Conservation (phyloP, 2,888 invertebrate genomes). For the Temnothorax unifasciatus region DNA sequence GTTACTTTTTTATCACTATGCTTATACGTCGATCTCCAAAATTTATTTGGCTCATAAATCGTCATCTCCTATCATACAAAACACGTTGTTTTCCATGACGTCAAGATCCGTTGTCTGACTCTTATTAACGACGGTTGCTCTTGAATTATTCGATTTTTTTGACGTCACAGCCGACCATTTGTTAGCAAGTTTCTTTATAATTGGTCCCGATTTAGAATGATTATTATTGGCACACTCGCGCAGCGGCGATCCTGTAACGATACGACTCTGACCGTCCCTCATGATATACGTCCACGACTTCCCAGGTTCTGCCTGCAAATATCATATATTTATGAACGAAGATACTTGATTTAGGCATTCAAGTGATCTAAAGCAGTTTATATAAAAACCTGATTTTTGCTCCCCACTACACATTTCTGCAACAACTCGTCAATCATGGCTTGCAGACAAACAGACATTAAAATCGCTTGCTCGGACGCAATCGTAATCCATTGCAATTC, state of each 20-base stretch:
- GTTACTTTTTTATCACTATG: slow-evolving; percentile 11
- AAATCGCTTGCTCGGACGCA: slow-evolving; percentile 95
- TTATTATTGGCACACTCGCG: slow-evolving; percentile 87
- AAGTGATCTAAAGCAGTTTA: slow-evolving; percentile 22
- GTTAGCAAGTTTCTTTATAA: slow-evolving; percentile 92
- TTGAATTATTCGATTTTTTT: slow-evolving; percentile 87
- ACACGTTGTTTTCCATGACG: slow-evolving; percentile 96
- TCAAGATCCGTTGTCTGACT: slow-evolving; percentile 86
- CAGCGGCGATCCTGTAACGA: slow-evolving; percentile 88
- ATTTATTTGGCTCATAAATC: slow-evolving; percentile 89
- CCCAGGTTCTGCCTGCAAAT: slow-evolving; percentile 81
- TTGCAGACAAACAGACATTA: slow-evolving; percentile 98
- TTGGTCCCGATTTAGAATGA: slow-evolving; percentile 87
- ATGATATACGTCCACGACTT: slow-evolving; percentile 91
- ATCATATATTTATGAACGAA: neutral
- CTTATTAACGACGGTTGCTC: slow-evolving; percentile 64
- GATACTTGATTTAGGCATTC: slow-evolving; percentile 9
- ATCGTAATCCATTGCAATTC: slow-evolving; percentile 97
- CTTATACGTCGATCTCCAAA: neutral
- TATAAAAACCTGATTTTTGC: slow-evolving; percentile 85
- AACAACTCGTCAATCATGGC: slow-evolving; percentile 98
- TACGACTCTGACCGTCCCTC: slow-evolving; percentile 91
- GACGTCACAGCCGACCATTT: slow-evolving; percentile 91
- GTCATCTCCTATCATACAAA: slow-evolving; percentile 98
- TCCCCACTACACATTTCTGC: slow-evolving; percentile 90